Evolutionary conservation across 2,888 invertebrate genomes (phyloP).

Genomic region (Sarcophaga caerulescens): DNA sequence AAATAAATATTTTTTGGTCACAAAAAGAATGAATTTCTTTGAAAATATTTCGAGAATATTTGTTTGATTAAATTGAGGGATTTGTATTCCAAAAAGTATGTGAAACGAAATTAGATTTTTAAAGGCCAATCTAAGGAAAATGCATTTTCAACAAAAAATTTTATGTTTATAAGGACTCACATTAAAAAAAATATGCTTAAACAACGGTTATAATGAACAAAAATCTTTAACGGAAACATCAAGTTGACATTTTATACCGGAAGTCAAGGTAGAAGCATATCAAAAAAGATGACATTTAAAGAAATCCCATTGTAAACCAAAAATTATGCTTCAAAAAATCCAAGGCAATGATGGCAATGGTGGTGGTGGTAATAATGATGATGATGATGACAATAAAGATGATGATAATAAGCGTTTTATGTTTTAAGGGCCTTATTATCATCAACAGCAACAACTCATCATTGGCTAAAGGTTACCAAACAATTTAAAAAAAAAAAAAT

Average conservation of each 20-base stretch:
- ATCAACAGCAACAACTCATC: conserved; percentile 15
- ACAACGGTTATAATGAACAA: not conserved
- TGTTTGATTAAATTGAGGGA: too few relatives aligned
- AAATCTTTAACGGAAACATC: conserved; percentile 75
- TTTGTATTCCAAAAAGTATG: too few relatives aligned
- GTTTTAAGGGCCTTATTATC: conserved; percentile 1
- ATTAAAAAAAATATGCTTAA: conserved; percentile 14
- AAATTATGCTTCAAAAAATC: conserved; percentile 42
- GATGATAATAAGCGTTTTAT: conserved; percentile 28
- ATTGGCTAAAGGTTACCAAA: not conserved
- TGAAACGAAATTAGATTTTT: too few relatives aligned
- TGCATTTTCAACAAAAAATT: conserved; percentile 47
- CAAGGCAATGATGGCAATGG: conserved; percentile 8
- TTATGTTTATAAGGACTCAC: conserved; percentile 46
- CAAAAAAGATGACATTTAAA: conserved; percentile 57
- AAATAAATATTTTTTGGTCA: conserved; percentile 14
- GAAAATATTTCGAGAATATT: too few relatives aligned
- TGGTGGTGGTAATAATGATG: not conserved
- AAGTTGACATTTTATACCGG: conserved; percentile 79
- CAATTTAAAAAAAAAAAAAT: not conserved
- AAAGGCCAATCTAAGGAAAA: not conserved
- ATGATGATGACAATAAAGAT: conserved; percentile 9
- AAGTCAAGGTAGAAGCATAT: conserved; percentile 69
- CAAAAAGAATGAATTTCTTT: conserved; percentile 21
- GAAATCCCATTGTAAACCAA: conserved; percentile 59